A percentile compares a stretch with the other conserved stretches of the same genome.
These are phyloP conservation scores for Enteromius viviparus DNA, from an alignment of 2,797 vertebrate species.

Conservation along the genomic window DNA sequence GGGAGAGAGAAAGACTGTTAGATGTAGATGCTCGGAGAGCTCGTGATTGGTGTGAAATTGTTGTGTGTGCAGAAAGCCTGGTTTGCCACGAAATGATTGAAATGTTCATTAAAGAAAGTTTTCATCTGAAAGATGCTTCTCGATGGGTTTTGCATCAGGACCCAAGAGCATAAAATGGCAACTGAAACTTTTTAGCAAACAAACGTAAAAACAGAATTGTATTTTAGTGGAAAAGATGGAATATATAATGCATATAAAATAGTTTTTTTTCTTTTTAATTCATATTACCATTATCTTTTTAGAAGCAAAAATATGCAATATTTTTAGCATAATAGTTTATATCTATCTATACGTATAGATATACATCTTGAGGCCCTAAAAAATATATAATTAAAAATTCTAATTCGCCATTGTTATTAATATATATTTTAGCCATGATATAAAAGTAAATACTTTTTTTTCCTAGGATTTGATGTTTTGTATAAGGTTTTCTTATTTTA, in stretches of 20 bases:
- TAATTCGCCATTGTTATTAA: not conserved
- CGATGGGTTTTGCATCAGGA: not conserved
- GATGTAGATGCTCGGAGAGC: slow-evolving; percentile 36
- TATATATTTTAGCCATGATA: not conserved
- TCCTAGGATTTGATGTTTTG: not conserved
- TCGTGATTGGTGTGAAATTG: slow-evolving; percentile 39
- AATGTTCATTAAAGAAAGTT: slow-evolving; percentile 1
- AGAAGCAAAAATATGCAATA: not conserved
- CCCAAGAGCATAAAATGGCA: not conserved
- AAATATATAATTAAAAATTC: not conserved
- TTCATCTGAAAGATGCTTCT: not conserved
- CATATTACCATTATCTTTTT: not conserved
- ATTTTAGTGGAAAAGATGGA: not conserved
- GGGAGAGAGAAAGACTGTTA: slow-evolving; percentile 53
- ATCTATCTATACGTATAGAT: too few relatives aligned
- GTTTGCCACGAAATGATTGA: not conserved
- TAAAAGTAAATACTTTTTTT: not conserved
- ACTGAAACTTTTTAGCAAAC: not conserved
- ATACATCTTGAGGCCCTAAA: not conserved
- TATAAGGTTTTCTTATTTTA: too few relatives aligned
- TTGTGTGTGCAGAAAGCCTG: not conserved
- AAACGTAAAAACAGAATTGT: not conserved
- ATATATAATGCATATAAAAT: too few relatives aligned
- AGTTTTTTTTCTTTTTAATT: too few relatives aligned
- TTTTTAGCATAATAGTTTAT: too few relatives aligned